Percentiles rank a stretch among this genome's conserved stretches.
These are phyloP conservation scores for Galeopterus variegatus DNA, from an alignment of 2,113 vertebrate genomes.

Conservation along the genomic window DNA sequence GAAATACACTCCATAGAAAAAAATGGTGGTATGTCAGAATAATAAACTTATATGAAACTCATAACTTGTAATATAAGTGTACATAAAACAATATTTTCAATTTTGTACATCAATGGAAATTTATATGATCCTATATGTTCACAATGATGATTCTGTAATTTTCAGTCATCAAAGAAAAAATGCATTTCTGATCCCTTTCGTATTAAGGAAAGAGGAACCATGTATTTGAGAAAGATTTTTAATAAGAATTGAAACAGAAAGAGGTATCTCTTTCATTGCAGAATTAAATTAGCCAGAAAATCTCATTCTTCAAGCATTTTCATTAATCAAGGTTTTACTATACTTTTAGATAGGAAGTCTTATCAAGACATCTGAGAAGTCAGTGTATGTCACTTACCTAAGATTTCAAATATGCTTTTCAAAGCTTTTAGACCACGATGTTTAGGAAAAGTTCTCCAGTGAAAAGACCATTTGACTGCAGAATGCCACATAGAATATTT, in stretches of 20 bases:
- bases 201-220: constrained; percentile 42
- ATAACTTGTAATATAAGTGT: neutral
- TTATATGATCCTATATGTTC: neutral
- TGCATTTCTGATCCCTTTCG: constrained; percentile 15
- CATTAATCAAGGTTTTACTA: constrained; percentile 66
- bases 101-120: constrained; percentile 7
- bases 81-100: neutral
- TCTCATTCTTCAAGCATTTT: constrained; percentile 65
- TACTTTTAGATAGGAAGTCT: constrained; percentile 59
- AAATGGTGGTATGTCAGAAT: neutral
- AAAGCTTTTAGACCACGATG: constrained; percentile 52
- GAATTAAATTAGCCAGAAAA: constrained; percentile 72
- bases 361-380: constrained; percentile 66
- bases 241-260: constrained; percentile 68
- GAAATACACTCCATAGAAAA: neutral
- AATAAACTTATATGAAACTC: neutral
- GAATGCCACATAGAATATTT: constrained; percentile 47
- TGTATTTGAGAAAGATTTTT: constrained; percentile 66
- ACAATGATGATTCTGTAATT: constrained; percentile 51
- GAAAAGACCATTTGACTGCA: constrained; percentile 64
- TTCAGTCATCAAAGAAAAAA: constrained; percentile 59
- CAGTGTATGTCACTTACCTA: constrained; percentile 42
- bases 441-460: constrained; percentile 46
- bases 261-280: constrained; percentile 36
- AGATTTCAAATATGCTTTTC: constrained; percentile 63